Evolutionary conservation across 2,113 vertebrate genomes (phyloP).

Genomic region (Reinhardtius hippoglossoides): DNA sequence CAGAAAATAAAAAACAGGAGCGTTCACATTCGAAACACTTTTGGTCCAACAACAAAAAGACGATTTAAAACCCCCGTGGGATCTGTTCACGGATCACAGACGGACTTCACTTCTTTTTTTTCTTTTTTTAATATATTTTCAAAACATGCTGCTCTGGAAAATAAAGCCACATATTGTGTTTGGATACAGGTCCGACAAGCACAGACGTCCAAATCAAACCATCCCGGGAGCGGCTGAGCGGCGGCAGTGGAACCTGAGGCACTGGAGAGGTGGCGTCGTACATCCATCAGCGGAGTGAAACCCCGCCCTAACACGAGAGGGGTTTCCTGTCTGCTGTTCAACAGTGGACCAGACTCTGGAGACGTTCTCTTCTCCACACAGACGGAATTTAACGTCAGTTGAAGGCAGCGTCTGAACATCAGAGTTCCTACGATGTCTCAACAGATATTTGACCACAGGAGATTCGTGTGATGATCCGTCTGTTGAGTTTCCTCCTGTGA

Average conservation of each 20-base stretch:
- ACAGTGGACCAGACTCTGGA: too few species aligned
- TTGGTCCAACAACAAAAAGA: constrained; percentile 64
- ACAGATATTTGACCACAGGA: too few species aligned
- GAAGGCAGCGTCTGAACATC: background rate
- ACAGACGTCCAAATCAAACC: too few species aligned
- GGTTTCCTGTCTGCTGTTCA: too few species aligned
- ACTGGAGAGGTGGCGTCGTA: constrained; percentile 26
- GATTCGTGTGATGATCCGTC: background rate
- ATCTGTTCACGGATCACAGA: background rate
- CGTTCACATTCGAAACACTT: constrained; percentile 58
- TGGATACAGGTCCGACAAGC: too few species aligned
- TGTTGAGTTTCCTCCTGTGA: too few species aligned
- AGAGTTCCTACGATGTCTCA: constrained; percentile 19
- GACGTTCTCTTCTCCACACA: too few species aligned
- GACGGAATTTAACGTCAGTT: too few species aligned
- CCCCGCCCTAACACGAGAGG: background rate
- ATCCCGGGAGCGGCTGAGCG: too few species aligned
- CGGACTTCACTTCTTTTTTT: background rate
- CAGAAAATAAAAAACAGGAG: background rate
- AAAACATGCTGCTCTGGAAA: too few species aligned
- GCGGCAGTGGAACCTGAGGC: constrained; percentile 44
- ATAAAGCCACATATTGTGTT: too few species aligned
- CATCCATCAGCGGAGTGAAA: constrained; percentile 8
- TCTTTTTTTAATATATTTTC: too few species aligned
- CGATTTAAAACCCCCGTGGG: background rate